These are phyloP conservation scores for Anguilla pacifica DNA, from an alignment of 2,797 vertebrate genomes.

Conservation along the genomic window DNA sequence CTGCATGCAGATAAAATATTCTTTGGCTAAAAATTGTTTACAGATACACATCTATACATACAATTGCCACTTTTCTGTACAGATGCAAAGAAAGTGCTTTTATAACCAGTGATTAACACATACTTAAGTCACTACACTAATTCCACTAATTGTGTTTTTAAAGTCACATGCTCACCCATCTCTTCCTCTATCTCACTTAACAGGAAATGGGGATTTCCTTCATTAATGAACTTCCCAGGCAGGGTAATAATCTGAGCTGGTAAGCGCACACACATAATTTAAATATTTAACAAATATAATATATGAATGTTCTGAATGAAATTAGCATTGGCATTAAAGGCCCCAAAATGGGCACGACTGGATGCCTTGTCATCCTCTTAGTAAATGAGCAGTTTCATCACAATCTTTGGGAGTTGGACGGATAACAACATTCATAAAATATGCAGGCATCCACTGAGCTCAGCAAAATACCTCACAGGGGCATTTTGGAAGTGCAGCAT, in stretches of 20 bases:
- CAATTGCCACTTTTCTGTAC: neutral
- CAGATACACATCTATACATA: neutral
- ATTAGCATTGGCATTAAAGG: neutral
- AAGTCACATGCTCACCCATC: conserved; percentile 9
- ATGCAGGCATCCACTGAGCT: neutral
- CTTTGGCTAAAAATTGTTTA: neutral
- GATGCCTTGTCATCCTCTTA: conserved; percentile 4
- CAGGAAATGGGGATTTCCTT: conserved; percentile 19
- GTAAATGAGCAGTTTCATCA: neutral
- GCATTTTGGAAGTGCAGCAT: neutral
- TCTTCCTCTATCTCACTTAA: conserved; percentile 13
- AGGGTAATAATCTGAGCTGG: conserved; percentile 46
- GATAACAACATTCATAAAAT: neutral
- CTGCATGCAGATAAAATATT: neutral
- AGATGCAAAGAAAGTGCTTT: neutral
- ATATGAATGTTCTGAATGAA: neutral
- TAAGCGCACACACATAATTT: conserved; percentile 38
- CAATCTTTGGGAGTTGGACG: neutral
- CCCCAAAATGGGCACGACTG: neutral
- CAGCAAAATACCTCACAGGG: neutral
- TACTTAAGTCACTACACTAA: neutral
- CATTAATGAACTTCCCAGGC: conserved; percentile 37
- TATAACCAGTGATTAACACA: neutral
- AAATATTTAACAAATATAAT: conserved; percentile 19
- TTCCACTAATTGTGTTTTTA: neutral